Percentiles rank a stretch among this genome's conserved stretches.
Conservation (phyloP, 1,140 invertebrate genomes). For the Eueides isabella region DNA sequence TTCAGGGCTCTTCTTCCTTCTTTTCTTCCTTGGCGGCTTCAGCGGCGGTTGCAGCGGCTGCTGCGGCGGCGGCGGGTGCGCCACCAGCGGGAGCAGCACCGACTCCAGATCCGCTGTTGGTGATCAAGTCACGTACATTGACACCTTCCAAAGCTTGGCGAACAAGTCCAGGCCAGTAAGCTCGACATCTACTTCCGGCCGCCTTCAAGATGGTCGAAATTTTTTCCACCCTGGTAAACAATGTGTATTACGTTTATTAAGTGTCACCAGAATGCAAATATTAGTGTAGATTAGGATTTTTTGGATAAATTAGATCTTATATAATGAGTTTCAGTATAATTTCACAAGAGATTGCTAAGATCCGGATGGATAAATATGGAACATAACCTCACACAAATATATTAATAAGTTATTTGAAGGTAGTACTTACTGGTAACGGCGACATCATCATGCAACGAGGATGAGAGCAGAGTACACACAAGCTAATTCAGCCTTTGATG, state of each 20-base stretch:
- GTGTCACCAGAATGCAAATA: neutral
- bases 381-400: conserved; percentile 46
- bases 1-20: conserved; percentile 91
- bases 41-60: conserved; percentile 86
- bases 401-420: neutral
- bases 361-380: conserved; percentile 46
- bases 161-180: conserved; percentile 99
- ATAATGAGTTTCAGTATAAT: neutral
- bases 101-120: conserved; percentile 96
- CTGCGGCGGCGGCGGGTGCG: conserved; percentile 83
- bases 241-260: conserved; percentile 11
- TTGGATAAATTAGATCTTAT: neutral
- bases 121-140: conserved; percentile 96
- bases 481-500: conserved; percentile 95
- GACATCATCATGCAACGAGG: conserved; percentile 97
- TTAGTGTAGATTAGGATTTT: neutral
- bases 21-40: conserved; percentile 91
- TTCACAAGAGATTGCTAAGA: neutral
- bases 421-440: conserved; percentile 96
- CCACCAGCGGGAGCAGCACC: conserved; percentile 91
- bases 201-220: conserved; percentile 98
- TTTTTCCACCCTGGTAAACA: conserved; percentile 94
- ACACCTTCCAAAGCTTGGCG: conserved; percentile 98
- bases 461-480: conserved; percentile 98
- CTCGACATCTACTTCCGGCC: conserved; percentile 96